A percentile compares a stretch with the other conserved stretches of the same genome.
Conservation (phyloP, 2,113 vertebrate genomes). For the Elgaria multicarinata region DNA sequence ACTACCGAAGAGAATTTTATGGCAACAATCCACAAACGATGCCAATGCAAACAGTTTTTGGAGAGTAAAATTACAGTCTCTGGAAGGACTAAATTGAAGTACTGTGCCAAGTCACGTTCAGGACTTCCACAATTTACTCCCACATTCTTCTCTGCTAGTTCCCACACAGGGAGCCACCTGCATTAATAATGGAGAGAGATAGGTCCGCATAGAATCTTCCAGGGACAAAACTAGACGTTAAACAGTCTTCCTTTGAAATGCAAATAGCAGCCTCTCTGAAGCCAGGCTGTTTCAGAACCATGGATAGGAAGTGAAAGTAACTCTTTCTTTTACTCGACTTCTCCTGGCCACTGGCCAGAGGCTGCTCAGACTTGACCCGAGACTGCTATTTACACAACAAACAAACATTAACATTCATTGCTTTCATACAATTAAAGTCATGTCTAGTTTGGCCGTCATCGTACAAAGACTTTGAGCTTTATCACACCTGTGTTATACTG, state of each 20-base stretch:
- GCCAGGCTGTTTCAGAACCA: too few species aligned
- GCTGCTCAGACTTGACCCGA: background rate
- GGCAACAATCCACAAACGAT: background rate
- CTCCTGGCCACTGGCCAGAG: background rate
- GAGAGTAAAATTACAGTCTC: background rate
- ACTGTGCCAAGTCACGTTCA: background rate
- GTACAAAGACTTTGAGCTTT: too few species aligned
- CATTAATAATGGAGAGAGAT: background rate
- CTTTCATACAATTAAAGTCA: background rate
- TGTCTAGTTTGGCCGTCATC: background rate
- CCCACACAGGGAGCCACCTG: background rate
- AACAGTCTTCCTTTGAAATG: background rate
- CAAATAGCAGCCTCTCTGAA: background rate
- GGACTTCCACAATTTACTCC: background rate
- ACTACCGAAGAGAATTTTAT: background rate
- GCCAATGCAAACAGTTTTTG: background rate
- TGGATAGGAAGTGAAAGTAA: background rate
- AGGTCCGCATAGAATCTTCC: background rate
- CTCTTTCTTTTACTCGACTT: background rate
- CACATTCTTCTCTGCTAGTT: background rate
- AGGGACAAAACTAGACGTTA: background rate
- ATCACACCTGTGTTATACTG: too few species aligned
- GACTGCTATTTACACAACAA: background rate
- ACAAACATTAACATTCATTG: background rate
- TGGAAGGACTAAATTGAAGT: background rate